Evolutionary conservation across 2,888 invertebrate species (phyloP).

Genomic region (Brachyopa scutellaris): DNA sequence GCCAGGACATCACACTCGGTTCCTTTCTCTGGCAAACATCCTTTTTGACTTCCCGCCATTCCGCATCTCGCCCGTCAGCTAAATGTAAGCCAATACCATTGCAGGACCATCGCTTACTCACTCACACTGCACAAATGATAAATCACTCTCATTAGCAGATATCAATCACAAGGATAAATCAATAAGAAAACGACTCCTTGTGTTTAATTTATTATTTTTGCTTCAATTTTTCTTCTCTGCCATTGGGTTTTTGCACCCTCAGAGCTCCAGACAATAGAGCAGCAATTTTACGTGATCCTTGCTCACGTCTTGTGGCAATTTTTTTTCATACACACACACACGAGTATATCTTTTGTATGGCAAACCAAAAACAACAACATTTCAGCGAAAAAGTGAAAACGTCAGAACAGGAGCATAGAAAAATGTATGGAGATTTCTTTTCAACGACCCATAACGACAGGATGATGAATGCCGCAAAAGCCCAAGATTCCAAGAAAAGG

Average conservation of each 20-base stretch:
- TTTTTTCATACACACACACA: slow-evolving; percentile 28
- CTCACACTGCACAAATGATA: slow-evolving; percentile 49
- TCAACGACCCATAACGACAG: slow-evolving; percentile 73
- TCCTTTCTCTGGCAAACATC: slow-evolving; percentile 15
- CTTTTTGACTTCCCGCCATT: slow-evolving; percentile 53
- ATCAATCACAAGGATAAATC: slow-evolving; percentile 73
- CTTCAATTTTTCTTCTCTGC: slow-evolving; percentile 66
- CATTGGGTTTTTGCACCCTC: slow-evolving; percentile 67
- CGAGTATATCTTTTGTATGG: background rate
- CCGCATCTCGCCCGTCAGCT: slow-evolving; percentile 36
- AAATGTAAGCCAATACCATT: slow-evolving; percentile 56
- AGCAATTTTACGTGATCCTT: slow-evolving; percentile 67
- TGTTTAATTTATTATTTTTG: slow-evolving; percentile 72
- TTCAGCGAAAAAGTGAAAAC: slow-evolving; percentile 62
- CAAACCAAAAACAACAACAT: slow-evolving; percentile 7
- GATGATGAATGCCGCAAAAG: slow-evolving; percentile 72
- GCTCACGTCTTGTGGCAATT: slow-evolving; percentile 61
- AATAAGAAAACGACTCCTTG: slow-evolving; percentile 72
- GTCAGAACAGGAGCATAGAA: slow-evolving; percentile 67
- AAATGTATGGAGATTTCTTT: slow-evolving; percentile 73
- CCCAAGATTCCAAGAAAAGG: slow-evolving; percentile 72
- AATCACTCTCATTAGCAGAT: slow-evolving; percentile 73
- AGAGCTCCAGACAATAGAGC: slow-evolving; percentile 64
- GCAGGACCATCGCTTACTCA: slow-evolving; percentile 13
- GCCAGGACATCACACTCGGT: slow-evolving; percentile 58